These are phyloP conservation scores for Phortica okadai DNA, from an alignment of 2,888 invertebrate genomes.

Conservation along the genomic window DNA sequence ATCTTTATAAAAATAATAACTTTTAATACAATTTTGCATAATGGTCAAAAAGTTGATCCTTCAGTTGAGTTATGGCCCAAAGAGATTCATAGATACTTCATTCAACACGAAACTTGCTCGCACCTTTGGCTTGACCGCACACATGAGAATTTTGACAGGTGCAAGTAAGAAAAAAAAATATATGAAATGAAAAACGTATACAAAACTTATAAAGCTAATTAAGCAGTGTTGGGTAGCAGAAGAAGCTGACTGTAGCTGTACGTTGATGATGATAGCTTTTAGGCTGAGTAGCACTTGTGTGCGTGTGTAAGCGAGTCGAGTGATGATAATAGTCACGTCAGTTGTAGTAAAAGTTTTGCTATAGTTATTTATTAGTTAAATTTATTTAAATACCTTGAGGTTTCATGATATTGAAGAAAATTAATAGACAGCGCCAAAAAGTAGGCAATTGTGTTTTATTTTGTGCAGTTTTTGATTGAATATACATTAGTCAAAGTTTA, in stretches of 20 bases:
- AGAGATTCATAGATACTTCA: slow-evolving; percentile 2
- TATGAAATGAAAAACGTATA: slow-evolving; percentile 17
- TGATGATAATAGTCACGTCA: slow-evolving; percentile 7
- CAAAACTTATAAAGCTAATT: slow-evolving; percentile 70
- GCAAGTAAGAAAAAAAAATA: slow-evolving; percentile 33
- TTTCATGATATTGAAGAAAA: neutral
- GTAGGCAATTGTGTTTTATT: too few relatives aligned
- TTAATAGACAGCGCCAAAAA: too few relatives aligned
- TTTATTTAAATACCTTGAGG: slow-evolving; percentile 20
- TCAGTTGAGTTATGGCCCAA: slow-evolving; percentile 4
- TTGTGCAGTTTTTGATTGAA: too few relatives aligned
- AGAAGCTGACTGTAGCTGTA: neutral
- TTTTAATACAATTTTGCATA: slow-evolving; percentile 33
- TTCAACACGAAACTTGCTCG: neutral
- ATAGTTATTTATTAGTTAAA: slow-evolving; percentile 30
- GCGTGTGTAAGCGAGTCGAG: neutral
- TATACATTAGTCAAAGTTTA: too few relatives aligned
- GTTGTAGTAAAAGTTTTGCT: slow-evolving; percentile 14
- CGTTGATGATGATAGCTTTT: slow-evolving; percentile 11
- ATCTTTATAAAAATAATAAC: slow-evolving; percentile 26
- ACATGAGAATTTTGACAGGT: slow-evolving; percentile 64
- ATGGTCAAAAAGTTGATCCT: slow-evolving; percentile 25
- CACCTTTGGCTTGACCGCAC: slow-evolving; percentile 63
- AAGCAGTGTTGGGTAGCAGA: slow-evolving; percentile 57
- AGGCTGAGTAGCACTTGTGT: slow-evolving; percentile 1